phyloP scores from a whole-genome alignment of 2,888 invertebrate genomes.

The Hirtodrosophila duncani region DNA sequence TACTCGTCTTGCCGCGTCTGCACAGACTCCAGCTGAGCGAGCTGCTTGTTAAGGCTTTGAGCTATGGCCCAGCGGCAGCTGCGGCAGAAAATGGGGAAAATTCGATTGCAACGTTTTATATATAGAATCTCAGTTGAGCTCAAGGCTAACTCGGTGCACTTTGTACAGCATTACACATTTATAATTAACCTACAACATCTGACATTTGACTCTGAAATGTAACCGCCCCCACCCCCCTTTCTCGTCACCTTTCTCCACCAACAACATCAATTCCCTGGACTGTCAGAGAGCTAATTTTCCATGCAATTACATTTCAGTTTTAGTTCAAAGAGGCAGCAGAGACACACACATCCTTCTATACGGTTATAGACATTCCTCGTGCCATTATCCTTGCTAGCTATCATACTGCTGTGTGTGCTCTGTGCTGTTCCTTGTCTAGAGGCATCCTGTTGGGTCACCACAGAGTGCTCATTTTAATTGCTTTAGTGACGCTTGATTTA shows the following conservation, averaged over 20 bases:
- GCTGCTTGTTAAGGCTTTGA: too few relatives aligned
- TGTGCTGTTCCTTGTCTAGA: constrained; percentile 12
- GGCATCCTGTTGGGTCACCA: constrained; percentile 6
- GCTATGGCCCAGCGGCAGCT: too few relatives aligned
- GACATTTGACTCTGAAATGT: constrained; percentile 10
- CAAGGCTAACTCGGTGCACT: too few relatives aligned
- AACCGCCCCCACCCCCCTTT: not conserved
- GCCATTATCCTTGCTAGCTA: not conserved
- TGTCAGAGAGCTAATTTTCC: constrained; percentile 58
- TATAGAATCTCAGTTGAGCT: too few relatives aligned
- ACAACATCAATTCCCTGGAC: constrained; percentile 1
- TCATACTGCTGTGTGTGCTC: constrained; percentile 5
- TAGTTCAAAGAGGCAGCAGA: not conserved
- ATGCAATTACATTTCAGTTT: constrained; percentile 55
- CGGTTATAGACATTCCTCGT: not conserved
- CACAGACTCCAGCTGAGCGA: too few relatives aligned
- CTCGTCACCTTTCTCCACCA: not conserved
- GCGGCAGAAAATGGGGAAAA: too few relatives aligned
- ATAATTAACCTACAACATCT: too few relatives aligned
- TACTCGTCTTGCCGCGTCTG: too few relatives aligned
- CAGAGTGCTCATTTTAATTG: constrained; percentile 55
- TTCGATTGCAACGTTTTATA: too few relatives aligned
- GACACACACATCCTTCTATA: not conserved
- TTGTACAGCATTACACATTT: too few relatives aligned
- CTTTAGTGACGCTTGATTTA: constrained; percentile 67